A percentile compares a stretch with the other conserved stretches of the same genome.
These are phyloP conservation scores for Cricetomys ansorgei DNA, from an alignment of 2,113 vertebrate species.

Conservation along the genomic window DNA sequence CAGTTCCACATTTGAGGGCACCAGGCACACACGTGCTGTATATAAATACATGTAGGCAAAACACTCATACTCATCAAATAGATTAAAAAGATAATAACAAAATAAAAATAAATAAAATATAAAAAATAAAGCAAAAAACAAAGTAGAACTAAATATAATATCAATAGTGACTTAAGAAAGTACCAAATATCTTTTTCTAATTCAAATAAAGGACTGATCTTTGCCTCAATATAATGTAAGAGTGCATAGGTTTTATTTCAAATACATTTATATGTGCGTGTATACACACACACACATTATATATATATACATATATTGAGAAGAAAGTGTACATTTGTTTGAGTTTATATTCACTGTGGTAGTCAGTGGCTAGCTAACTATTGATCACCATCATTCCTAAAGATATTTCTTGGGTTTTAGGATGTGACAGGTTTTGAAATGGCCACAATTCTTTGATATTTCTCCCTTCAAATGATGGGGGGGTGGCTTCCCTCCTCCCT, in stretches of 20 bases:
- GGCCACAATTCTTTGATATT: neutral
- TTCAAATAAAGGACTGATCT: neutral
- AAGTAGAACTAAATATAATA: neutral
- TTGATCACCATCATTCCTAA: neutral
- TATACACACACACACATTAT: too few relatives aligned
- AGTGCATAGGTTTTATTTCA: neutral
- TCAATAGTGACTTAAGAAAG: neutral
- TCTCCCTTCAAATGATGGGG: neutral
- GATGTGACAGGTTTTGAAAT: neutral
- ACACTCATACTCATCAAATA: neutral
- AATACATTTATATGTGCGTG: neutral
- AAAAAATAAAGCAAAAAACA: neutral
- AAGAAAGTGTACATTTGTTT: neutral
- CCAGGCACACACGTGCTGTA: neutral
- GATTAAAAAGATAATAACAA: neutral
- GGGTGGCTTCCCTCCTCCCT: neutral
- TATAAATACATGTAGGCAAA: neutral
- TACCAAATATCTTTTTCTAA: slow-evolving; percentile 3
- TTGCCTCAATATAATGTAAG: neutral
- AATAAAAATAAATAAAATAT: neutral
- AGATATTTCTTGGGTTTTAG: neutral
- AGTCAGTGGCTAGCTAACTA: neutral
- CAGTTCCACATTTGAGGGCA: neutral
- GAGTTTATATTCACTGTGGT: neutral
- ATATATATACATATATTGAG: neutral